These are phyloP conservation scores for Gulo gulo DNA, from an alignment of 2,113 vertebrate species.

Conservation along the genomic window DNA sequence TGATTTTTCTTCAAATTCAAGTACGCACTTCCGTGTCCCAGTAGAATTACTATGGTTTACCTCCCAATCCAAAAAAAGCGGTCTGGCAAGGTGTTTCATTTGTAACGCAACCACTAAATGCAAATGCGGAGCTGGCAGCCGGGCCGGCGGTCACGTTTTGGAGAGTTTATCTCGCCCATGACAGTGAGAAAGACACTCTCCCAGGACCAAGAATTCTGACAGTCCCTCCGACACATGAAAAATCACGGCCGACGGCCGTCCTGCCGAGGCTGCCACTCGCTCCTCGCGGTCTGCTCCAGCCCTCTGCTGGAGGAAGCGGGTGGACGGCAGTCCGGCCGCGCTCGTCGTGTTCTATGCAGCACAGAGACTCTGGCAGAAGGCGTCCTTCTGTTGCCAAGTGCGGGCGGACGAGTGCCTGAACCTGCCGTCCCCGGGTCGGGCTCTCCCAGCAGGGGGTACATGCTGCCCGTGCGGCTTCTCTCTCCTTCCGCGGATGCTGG, in stretches of 20 bases:
- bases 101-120: conserved; percentile 62
- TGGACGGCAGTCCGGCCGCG: accelerated
- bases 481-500: accelerated
- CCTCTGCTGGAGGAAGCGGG: accelerated
- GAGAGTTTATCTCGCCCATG: conserved; percentile 79
- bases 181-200: conserved; percentile 80
- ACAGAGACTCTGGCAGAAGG: background rate
- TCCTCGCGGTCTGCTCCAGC: background rate
- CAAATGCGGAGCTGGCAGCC: conserved; percentile 77
- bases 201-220: conserved; percentile 78
- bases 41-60: conserved; percentile 61
- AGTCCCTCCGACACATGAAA: conserved; percentile 74
- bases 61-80: conserved; percentile 54
- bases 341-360: accelerated
- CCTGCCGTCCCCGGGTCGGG: background rate
- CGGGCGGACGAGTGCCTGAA: background rate
- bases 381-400: background rate
- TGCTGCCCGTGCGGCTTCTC: accelerated
- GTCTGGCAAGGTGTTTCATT: conserved; percentile 55
- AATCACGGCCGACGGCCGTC: conserved; percentile 71
- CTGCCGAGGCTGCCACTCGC: conserved; percentile 37
- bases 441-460: accelerated
- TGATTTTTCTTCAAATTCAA: background rate
- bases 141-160: conserved; percentile 62
- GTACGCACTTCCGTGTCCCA: background rate